phyloP scores from a whole-genome alignment of 2,797 vertebrate genomes.

The Meriones psammophilus region DNA sequence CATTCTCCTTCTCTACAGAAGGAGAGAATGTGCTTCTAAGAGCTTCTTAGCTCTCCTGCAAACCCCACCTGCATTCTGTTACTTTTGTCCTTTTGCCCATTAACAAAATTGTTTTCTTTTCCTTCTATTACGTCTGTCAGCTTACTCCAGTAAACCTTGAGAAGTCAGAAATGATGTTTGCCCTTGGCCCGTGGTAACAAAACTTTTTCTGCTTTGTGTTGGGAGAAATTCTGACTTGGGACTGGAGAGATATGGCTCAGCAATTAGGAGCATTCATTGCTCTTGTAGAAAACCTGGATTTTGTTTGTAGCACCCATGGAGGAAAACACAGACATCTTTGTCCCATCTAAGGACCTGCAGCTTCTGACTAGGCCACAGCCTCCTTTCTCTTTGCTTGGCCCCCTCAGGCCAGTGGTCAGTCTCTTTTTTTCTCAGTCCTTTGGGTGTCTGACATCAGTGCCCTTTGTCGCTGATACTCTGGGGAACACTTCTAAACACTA shows the following conservation, averaged over 20 bases:
- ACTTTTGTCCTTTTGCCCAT: neutral
- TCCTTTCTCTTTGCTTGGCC: neutral
- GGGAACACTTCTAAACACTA: neutral
- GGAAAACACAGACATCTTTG: neutral
- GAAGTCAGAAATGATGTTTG: neutral
- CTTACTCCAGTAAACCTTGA: neutral
- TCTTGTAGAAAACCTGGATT: neutral
- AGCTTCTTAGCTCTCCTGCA: neutral
- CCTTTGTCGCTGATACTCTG: neutral
- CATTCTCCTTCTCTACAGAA: neutral
- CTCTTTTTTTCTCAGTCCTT: neutral
- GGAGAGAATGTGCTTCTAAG: no score
- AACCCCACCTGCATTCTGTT: no score
- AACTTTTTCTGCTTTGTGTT: neutral
- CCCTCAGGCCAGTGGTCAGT: neutral
- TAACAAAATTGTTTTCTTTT: neutral
- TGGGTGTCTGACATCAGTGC: no score
- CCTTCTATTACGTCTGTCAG: neutral
- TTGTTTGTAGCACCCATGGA: neutral
- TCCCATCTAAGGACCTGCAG: neutral
- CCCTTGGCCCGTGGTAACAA: neutral
- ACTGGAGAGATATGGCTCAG: neutral
- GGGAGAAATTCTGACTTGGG: neutral
- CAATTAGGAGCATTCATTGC: neutral
- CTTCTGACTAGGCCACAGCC: neutral